Evolutionary conservation across 2,113 vertebrate genomes (phyloP).

Genomic region (Bos indicus): DNA sequence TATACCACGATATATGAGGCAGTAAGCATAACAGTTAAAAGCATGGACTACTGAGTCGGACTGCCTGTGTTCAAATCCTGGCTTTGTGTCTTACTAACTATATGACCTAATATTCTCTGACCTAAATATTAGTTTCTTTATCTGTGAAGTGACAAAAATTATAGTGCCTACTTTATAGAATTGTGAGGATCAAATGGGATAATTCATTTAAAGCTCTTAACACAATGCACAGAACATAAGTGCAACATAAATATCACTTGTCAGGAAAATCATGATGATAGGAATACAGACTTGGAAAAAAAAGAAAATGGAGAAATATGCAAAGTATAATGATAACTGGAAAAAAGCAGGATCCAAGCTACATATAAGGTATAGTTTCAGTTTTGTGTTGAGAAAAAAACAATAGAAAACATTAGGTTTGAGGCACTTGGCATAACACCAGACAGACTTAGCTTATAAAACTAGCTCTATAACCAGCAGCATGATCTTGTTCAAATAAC

Average conservation of each 20-base stretch:
- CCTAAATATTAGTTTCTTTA: conserved; percentile 24
- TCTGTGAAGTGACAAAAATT: background rate
- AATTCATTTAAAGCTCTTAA: background rate
- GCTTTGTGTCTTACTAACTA: background rate
- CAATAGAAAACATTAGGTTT: background rate
- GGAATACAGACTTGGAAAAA: background rate
- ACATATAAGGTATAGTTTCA: background rate
- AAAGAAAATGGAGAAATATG: background rate
- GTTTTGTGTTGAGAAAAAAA: conserved; percentile 19
- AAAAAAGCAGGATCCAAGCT: background rate
- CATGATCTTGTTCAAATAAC: conserved; percentile 6
- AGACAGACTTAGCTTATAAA: background rate
- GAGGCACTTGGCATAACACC: background rate
- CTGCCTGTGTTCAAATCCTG: background rate
- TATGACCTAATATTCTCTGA: background rate
- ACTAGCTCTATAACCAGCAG: background rate
- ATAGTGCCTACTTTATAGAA: background rate
- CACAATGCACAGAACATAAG: background rate
- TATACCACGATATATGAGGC: background rate
- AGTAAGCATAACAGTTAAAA: background rate
- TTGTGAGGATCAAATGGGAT: background rate
- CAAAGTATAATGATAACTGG: background rate
- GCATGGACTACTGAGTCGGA: background rate
- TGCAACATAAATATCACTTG: background rate
- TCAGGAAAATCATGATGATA: background rate